A percentile compares a stretch with the other conserved stretches of the same genome.
These are phyloP conservation scores for Sebastes oblongus DNA, from an alignment of 2,797 vertebrate genomes.

Conservation along the genomic window DNA sequence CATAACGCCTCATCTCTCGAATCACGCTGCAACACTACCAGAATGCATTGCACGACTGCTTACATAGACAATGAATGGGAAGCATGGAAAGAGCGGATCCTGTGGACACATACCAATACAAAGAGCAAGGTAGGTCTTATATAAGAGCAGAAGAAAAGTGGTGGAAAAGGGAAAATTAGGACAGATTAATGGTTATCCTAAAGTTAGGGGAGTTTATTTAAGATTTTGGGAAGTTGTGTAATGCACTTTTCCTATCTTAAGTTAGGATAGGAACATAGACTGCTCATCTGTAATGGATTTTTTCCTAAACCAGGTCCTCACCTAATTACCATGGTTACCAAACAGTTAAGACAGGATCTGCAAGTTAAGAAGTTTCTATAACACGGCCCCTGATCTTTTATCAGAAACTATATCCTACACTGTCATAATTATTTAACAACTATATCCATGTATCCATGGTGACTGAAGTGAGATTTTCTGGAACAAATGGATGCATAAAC, in stretches of 20 bases:
- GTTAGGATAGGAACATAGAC: too few species aligned
- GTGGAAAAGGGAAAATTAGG: background rate
- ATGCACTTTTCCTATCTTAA: background rate
- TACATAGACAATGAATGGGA: background rate
- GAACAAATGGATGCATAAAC: constrained; percentile 38
- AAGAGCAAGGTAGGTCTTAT: background rate
- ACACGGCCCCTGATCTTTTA: constrained; percentile 36
- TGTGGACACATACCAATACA: background rate
- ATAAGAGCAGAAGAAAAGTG: background rate
- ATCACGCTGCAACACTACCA: background rate
- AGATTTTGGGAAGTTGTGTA: background rate
- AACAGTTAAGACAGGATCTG: background rate
- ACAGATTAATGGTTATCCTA: background rate
- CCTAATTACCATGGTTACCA: background rate
- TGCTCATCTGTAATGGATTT: too few species aligned
- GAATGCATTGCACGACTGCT: background rate
- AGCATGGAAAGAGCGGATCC: background rate
- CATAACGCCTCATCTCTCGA: background rate
- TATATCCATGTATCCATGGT: constrained; percentile 44
- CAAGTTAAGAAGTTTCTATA: constrained; percentile 23
- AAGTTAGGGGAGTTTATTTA: background rate
- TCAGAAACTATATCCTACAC: constrained; percentile 63
- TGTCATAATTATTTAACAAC: constrained; percentile 70
- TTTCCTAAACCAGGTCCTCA: too few species aligned
- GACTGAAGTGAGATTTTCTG: constrained; percentile 52